Base-by-base conservation (phyloP, 2,888 invertebrate species). In the Rhynchonema sp. region DNA sequence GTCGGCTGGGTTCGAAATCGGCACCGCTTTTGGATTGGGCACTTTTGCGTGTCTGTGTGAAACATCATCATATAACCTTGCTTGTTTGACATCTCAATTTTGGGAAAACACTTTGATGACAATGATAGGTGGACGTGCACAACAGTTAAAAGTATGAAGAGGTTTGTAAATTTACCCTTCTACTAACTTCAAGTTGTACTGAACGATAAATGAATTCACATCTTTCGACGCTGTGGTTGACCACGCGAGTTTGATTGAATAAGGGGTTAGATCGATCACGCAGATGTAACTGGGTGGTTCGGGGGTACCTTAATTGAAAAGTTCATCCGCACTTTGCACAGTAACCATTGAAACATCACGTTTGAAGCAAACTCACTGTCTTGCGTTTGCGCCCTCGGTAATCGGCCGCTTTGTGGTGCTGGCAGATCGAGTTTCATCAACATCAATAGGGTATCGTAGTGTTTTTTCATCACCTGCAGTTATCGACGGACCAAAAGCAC, bases 191-290 rank as follows among this genome's bases (percentile, higher is more conserved):
- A 61, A 28, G 27, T 30, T 56, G 52, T 62, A 62, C 13, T 25
- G 59, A 26, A 62, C 23, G 22, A 30, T 2, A 30, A 22, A 61
- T 2, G 13, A 1, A 1, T 46, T 29, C 30, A 25, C 20, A 17
- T 52, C 29, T 1, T 30, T 2, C 1, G 6, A 49, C 3, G 13
- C 46, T 1, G 59, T 57, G 22, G 55, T 55, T 6, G 46, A 28
- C 62, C 62, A 62, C 20, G 25, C 27, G 22, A 62, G 30, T n/a
- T 29, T 29, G 20, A 62, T 59, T 2, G 61, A 53, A 52, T 62
- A 61, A 1, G 62, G 61, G 1, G 55, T 59, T 20, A 62, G 30
- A 20, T 54, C 46, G 17, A 29, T 38, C 46, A 61, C 59, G 1
- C 58, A 27, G 9, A 62, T 30, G 26, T 61, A 25, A 6, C 17